Base-by-base conservation (phyloP, 2,113 vertebrate species). In the Rhinopomastus cyanomelas region DNA sequence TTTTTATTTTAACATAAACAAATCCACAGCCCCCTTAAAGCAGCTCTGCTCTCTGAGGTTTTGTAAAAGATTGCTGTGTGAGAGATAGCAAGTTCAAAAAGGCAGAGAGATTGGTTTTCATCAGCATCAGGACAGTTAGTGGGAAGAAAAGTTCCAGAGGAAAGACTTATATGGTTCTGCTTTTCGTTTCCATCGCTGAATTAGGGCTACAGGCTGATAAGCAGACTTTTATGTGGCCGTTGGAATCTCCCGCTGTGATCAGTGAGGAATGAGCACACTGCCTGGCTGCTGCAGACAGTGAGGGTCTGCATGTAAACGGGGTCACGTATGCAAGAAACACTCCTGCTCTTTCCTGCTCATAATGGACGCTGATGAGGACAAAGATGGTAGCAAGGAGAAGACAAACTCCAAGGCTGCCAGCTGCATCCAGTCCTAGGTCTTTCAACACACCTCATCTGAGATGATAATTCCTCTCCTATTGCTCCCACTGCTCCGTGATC, bases 381-480 rank as follows among this genome's bases (percentile, higher is more conserved):
- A 94, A 96, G 91, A 96, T 95, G 93, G 92, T 95, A 97, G 67
- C 75, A 96, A 95, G 91, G 89, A 96, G 56, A 51, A 95, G 49
- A 52, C 79, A 81, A 94, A 76, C 65, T 89, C 68, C 62, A 71
- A 73, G 22, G 25, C 64, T 96, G 95, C 95, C 96, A 97, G 84
- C 80, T 95, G 88, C 74, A 44, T 97, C 15, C 96, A 97, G 91
- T 85, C 80, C 89, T 87, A 93, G 83, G 82, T 90, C 94, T 96
- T 96, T 97, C 95, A 95, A 71, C 76, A 91, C 92, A 96, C 95
- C 92, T 97, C 95, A 95, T 98, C 96, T 95, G 85, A 95, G 96
- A 95, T 2, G 57, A 95, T 93, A 96, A 97, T 94, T 93, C 87
- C 64, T 88, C 85, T 81, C 84, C 87, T 62, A 67, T 66, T 92